A percentile compares a stretch with the other conserved stretches of the same genome.
Conservation (phyloP, 2,113 vertebrate species). For the Trogon surrucura region DNA sequence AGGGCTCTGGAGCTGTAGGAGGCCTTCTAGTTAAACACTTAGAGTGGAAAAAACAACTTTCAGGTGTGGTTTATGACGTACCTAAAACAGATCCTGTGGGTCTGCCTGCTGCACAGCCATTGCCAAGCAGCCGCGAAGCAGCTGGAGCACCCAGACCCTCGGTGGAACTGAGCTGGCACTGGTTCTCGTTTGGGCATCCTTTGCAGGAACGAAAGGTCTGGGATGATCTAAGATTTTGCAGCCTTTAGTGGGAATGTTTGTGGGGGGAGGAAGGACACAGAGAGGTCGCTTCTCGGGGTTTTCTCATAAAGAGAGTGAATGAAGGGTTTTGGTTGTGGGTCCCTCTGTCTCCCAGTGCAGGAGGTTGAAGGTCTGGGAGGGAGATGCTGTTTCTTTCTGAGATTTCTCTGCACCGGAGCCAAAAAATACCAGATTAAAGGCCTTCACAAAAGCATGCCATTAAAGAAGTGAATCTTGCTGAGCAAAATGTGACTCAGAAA, state of each 20-base stretch:
- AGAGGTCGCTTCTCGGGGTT: neutral
- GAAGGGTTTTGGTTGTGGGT: neutral
- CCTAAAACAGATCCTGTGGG: neutral
- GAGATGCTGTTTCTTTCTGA: neutral
- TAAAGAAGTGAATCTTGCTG: constrained; percentile 6
- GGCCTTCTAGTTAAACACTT: constrained; percentile 68
- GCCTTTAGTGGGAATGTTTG: fast-evolving
- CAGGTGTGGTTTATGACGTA: constrained; percentile 51
- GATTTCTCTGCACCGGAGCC: neutral
- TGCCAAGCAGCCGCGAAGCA: neutral
- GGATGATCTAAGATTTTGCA: neutral
- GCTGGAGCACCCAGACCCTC: neutral
- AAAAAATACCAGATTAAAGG: neutral
- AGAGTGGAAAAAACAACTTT: constrained; percentile 73
- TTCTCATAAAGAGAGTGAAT: neutral
- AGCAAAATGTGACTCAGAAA: constrained; percentile 25
- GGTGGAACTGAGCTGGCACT: neutral
- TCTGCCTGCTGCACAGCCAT: neutral
- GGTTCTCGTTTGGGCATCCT: neutral
- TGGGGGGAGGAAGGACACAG: neutral
- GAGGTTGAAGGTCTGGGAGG: neutral
- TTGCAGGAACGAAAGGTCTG: neutral
- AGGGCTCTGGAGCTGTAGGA: constrained; percentile 64
- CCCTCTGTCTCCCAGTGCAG: neutral
- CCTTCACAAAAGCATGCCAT: neutral